Evolutionary conservation across 2,113 vertebrate species (phyloP).

Genomic region (Saguinus midas): DNA sequence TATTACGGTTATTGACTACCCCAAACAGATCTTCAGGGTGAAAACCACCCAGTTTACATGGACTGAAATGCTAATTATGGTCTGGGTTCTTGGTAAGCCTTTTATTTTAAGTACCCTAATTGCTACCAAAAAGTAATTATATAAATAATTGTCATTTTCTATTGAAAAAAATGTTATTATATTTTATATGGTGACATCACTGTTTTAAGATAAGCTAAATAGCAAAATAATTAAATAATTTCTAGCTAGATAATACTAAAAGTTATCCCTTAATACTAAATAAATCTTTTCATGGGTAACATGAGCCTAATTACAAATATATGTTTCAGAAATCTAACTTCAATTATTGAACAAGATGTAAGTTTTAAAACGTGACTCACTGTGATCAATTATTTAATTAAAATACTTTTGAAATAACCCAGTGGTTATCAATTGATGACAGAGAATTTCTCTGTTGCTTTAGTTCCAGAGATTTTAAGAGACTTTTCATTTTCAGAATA

Average conservation of each 20-base stretch:
- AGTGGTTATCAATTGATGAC: not conserved
- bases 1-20: constrained; percentile 90
- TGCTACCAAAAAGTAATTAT: not conserved
- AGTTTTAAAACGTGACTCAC: not conserved
- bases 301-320: not conserved
- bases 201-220: not conserved
- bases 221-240: not conserved
- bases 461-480: not conserved
- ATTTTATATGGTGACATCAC: not conserved
- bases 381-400: not conserved
- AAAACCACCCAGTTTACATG: constrained; percentile 93
- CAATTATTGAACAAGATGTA: not conserved
- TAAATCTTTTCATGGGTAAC: not conserved
- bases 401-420: not conserved
- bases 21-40: constrained; percentile 92
- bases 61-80: constrained; percentile 94
- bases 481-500: not conserved
- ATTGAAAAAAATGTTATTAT: constrained; percentile 26
- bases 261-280: not conserved
- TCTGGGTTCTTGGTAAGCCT: constrained; percentile 91
- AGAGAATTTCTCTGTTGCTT: not conserved
- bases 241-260: not conserved
- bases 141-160: not conserved
- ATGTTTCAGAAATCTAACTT: not conserved
- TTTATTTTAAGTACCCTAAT: not conserved